A percentile compares a stretch with the other conserved stretches of the same genome.
These are phyloP conservation scores for Oscheius myriophilus DNA, from an alignment of 2,888 invertebrate genomes.

Conservation along the genomic window DNA sequence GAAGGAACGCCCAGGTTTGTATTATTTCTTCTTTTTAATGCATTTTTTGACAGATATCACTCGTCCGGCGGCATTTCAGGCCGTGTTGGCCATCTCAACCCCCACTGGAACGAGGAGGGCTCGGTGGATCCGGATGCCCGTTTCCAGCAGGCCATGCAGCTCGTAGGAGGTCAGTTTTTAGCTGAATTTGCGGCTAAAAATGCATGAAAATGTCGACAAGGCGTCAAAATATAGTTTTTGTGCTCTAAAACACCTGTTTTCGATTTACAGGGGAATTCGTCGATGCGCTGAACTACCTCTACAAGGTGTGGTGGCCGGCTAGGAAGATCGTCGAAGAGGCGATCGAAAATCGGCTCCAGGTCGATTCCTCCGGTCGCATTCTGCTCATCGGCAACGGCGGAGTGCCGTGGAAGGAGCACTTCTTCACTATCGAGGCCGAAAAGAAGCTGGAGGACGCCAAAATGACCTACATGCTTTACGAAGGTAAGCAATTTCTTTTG, in stretches of 20 bases:
- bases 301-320: constrained; percentile 85
- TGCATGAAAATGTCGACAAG: too few relatives aligned
- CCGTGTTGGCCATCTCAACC: constrained; percentile 83
- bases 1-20: constrained; percentile 61
- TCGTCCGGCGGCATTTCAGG: constrained; percentile 56
- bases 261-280: constrained; percentile 83
- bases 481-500: constrained; percentile 20
- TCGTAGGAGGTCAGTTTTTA: constrained; percentile 32
- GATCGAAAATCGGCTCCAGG: constrained; percentile 78
- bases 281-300: constrained; percentile 77
- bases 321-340: constrained; percentile 81
- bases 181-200: constrained; percentile 67
- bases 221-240: too few relatives aligned
- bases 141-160: constrained; percentile 70
- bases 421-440: constrained; percentile 83
- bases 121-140: constrained; percentile 73
- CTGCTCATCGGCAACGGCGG: constrained; percentile 77
- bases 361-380: constrained; percentile 84
- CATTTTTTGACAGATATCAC: constrained; percentile 49
- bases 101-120: constrained; percentile 80
- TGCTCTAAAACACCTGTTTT: too few relatives aligned
- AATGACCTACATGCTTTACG: constrained; percentile 57
- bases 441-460: constrained; percentile 46
- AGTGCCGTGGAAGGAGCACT: constrained; percentile 91
- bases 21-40: neutral